Conservation (phyloP, 2,888 invertebrate genomes). For the Agonopterix alstromeriana region DNA sequence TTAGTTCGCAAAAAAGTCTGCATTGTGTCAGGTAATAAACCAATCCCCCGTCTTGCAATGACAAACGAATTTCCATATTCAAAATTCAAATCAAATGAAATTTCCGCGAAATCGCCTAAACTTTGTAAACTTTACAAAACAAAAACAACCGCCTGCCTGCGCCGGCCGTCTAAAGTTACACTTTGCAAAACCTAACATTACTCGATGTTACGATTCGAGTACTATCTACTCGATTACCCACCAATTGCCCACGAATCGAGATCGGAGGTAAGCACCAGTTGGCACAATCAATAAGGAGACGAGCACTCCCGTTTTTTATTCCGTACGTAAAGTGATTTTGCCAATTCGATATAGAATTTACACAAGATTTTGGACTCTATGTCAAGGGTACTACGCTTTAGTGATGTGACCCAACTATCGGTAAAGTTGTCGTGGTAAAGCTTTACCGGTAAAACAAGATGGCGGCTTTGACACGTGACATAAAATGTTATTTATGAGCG, state of each 20-base stretch:
- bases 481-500: constrained; percentile 66
- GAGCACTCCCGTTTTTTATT: constrained; percentile 53
- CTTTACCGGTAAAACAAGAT: constrained; percentile 53
- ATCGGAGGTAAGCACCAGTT: constrained; percentile 70
- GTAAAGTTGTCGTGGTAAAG: constrained; percentile 32
- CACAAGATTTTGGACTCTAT: constrained; percentile 41
- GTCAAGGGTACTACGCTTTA: constrained; percentile 35
- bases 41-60: too few relatives aligned
- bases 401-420: constrained; percentile 21
- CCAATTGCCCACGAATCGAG: constrained; percentile 58
- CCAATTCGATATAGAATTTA: constrained; percentile 17
- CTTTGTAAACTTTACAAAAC: not conserved
- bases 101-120: not conserved
- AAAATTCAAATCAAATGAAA: too few relatives aligned
- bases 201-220: constrained; percentile 36
- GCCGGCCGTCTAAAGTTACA: constrained; percentile 25
- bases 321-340: constrained; percentile 23
- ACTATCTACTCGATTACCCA: constrained; percentile 50
- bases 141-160: not conserved
- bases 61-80: too few relatives aligned
- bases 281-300: constrained; percentile 71
- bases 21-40: too few relatives aligned
- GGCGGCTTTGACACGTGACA: constrained; percentile 69
- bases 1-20: too few relatives aligned
- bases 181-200: constrained; percentile 19